A percentile compares a stretch with the other conserved stretches of the same genome.
Evolutionary conservation across 2,888 invertebrate genomes (phyloP).

Genomic region (Clusia tigrina): DNA sequence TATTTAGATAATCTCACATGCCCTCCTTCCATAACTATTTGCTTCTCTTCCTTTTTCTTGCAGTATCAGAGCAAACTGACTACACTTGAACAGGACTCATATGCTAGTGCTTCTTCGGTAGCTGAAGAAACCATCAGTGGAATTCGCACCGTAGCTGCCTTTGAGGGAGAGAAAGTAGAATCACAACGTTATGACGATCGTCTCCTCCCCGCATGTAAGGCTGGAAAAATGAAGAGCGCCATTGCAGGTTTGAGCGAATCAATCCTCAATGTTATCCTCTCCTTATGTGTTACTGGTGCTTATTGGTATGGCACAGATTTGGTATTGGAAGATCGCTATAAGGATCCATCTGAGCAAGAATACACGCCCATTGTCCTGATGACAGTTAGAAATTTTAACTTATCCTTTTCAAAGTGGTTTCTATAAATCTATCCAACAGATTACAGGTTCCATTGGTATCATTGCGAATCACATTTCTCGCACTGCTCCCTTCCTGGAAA

Average conservation of each 20-base stretch:
- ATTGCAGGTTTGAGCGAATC: slow-evolving; percentile 75
- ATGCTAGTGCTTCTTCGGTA: slow-evolving; percentile 77
- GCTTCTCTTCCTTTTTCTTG: background rate
- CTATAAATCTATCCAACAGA: too few species aligned
- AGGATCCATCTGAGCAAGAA: slow-evolving; percentile 66
- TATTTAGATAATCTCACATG: background rate
- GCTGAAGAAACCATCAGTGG: slow-evolving; percentile 80
- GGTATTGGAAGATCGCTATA: slow-evolving; percentile 70
- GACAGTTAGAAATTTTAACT: slow-evolving; percentile 68
- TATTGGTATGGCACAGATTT: slow-evolving; percentile 83
- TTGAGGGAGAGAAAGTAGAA: slow-evolving; percentile 78
- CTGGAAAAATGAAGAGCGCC: slow-evolving; percentile 70
- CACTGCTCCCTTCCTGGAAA: slow-evolving; percentile 76
- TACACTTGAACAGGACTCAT: slow-evolving; percentile 72
- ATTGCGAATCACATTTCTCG: slow-evolving; percentile 78
- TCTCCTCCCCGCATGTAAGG: slow-evolving; percentile 68
- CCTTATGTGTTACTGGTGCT: slow-evolving; percentile 74
- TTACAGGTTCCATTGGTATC: slow-evolving; percentile 78
- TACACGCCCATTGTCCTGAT: slow-evolving; percentile 76
- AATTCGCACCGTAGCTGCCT: slow-evolving; percentile 78
- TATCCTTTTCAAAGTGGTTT: background rate
- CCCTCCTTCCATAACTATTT: background rate
- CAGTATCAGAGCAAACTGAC: slow-evolving; percentile 73
- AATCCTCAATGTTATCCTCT: slow-evolving; percentile 77
- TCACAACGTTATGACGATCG: slow-evolving; percentile 67